Evolutionary conservation across 1,140 invertebrate genomes (phyloP).

Genomic region (Carposina sasakii): DNA sequence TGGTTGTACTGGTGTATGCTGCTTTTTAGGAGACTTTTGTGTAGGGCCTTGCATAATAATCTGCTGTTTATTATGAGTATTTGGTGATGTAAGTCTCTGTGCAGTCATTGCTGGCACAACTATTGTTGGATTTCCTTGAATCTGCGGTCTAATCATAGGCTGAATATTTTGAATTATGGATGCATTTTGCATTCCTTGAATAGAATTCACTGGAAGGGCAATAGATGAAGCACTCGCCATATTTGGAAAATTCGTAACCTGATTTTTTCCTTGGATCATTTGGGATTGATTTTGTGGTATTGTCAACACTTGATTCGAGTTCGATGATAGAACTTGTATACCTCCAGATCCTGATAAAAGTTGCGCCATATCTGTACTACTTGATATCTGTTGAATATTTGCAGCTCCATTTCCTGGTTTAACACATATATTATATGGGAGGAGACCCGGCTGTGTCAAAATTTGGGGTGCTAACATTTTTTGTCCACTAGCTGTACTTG

Average conservation of each 20-base stretch:
- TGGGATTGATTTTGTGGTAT: constrained; percentile 60
- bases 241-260: constrained; percentile 66
- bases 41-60: constrained; percentile 55
- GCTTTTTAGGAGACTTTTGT: constrained; percentile 70
- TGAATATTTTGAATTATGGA: constrained; percentile 67
- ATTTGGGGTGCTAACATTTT: constrained; percentile 62
- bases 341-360: constrained; percentile 58
- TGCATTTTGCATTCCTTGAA: constrained; percentile 62
- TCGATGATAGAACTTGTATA: constrained; percentile 68
- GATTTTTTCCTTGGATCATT: constrained; percentile 64
- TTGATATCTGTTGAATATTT: constrained; percentile 64
- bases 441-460: constrained; percentile 58
- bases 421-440: constrained; percentile 69
- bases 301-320: constrained; percentile 66
- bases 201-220: constrained; percentile 63
- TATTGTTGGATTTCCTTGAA: constrained; percentile 66
- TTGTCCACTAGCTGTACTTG: constrained; percentile 52
- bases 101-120: constrained; percentile 64
- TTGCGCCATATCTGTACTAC: constrained; percentile 59
- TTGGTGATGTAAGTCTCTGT: constrained; percentile 62
- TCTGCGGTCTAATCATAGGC: constrained; percentile 63
- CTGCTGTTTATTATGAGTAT: constrained; percentile 63
- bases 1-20: constrained; percentile 60
- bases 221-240: constrained; percentile 67
- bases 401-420: constrained; percentile 57